A percentile compares a stretch with the other conserved stretches of the same genome.
Evolutionary conservation across 2,888 invertebrate species (phyloP).

Genomic region (Melanargia galathea): DNA sequence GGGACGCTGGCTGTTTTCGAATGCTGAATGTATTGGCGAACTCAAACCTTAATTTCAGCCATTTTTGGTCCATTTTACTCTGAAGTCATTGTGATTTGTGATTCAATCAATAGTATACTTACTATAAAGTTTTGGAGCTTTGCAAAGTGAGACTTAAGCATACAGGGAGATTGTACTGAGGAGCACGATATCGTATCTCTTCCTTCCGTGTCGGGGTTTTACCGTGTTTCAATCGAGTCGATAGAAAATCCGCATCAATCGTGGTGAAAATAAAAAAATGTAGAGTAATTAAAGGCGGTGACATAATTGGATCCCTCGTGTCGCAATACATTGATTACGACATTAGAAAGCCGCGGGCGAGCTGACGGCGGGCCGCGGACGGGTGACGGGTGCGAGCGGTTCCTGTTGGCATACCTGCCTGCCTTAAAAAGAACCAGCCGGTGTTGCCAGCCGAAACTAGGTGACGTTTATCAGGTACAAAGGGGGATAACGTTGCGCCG

Average conservation of each 20-base stretch:
- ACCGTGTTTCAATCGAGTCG: background rate
- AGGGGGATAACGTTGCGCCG: too few species aligned
- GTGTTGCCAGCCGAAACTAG: conserved; percentile 37
- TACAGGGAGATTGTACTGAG: too few species aligned
- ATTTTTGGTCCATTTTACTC: too few species aligned
- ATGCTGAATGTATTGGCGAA: too few species aligned
- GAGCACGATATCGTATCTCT: too few species aligned
- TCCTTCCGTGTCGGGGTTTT: background rate
- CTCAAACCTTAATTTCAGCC: too few species aligned
- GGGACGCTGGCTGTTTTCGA: too few species aligned
- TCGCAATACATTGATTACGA: conserved; percentile 68
- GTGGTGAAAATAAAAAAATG: conserved; percentile 39
- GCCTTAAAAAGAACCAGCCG: conserved; percentile 49
- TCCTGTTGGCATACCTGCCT: conserved; percentile 71
- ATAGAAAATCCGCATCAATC: conserved; percentile 13
- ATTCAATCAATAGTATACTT: too few species aligned
- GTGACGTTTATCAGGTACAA: background rate
- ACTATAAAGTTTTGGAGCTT: too few species aligned
- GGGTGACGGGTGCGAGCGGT: conserved; percentile 56
- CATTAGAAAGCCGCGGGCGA: conserved; percentile 72
- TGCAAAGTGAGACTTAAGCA: too few species aligned
- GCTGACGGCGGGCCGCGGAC: too few species aligned
- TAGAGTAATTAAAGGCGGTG: conserved; percentile 71
- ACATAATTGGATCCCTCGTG: conserved; percentile 73
- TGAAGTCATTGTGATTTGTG: too few species aligned